Base-by-base conservation (phyloP, 1,140 invertebrate genomes). In the Solen grandis region DNA sequence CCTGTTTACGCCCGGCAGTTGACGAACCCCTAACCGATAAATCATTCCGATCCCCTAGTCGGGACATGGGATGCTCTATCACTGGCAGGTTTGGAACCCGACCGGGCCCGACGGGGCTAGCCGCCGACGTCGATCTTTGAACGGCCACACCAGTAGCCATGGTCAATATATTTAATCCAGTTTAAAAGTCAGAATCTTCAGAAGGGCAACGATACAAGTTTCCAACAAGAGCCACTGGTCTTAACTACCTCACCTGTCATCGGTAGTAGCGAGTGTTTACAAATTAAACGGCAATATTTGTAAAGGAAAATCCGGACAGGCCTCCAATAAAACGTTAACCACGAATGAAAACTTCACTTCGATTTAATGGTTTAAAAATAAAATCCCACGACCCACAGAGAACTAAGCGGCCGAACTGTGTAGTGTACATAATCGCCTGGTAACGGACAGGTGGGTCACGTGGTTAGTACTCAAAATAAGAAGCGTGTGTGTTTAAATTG, bases 21-120 rank as follows among this genome's bases (percentile, higher is more conserved):
- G 77, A 57, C 8, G 77, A 80, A 0, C 77, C 77, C 29, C 77
- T 22, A 27, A 80, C 57, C 5, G 68, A 41, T 4, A 80, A 31
- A 54, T 72, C 77, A 62, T 70, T 63, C 33, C 68, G 31, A 50
- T 80, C 77, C 35, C 77, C 77, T 8, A 80, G 31, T 19, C 77
- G 35, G 22, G 77, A 80, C 77, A 80, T 80, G 2, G 77, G 77
- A 35, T 80, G 77, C 29, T 80, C 68, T 22, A 80, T 80, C 77
- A 80, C 77, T 0, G 77, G 77, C 10, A 80, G 50, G 59, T 80
- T 80, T 3, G 66, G 57, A 3, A 72, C 57, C 31, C 77, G 57
- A 1, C 66, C 77, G 14, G 66, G 52, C 52, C 62, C 63, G n/a
- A 69, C 29, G 10, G 77, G 59, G 8, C 66, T 65, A 13, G 68